phyloP scores from a whole-genome alignment of 2,888 invertebrate genomes.

The Eristalinus aeneus region DNA sequence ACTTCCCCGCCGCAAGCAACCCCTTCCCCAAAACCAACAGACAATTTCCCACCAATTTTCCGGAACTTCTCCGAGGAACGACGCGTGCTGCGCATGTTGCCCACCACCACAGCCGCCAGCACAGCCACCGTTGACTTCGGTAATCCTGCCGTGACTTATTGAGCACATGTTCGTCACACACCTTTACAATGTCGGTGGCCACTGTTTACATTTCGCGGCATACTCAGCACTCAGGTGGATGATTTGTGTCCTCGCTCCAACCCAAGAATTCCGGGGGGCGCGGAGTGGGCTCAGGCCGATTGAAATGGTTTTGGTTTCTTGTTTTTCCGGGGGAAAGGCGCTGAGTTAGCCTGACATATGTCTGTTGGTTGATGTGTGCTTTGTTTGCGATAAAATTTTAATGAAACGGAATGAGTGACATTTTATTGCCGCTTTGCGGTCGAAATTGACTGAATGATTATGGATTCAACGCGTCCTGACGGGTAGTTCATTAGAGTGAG shows the following conservation, averaged over 20 bases:
- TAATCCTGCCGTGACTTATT: slow-evolving; percentile 33
- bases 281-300: background rate
- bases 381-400: slow-evolving; percentile 44
- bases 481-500: background rate
- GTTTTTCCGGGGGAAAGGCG: background rate
- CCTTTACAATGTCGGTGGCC: slow-evolving; percentile 1
- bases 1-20: background rate
- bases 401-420: slow-evolving; percentile 58
- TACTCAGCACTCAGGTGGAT: slow-evolving; percentile 28
- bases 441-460: slow-evolving; percentile 16
- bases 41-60: background rate
- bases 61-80: background rate
- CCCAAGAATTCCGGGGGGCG: background rate
- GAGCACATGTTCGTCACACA: slow-evolving; percentile 58
- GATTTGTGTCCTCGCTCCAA: slow-evolving; percentile 22
- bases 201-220: slow-evolving; percentile 52
- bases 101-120: background rate
- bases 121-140: background rate
- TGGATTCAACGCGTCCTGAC: background rate
- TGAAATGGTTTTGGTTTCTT: slow-evolving; percentile 4
- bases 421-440: slow-evolving; percentile 52
- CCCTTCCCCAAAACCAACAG: background rate
- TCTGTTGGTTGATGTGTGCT: slow-evolving; percentile 38
- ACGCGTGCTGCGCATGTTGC: background rate
- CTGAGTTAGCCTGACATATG: slow-evolving; percentile 49